Conservation (phyloP, 2,888 invertebrate genomes). For the Eilema depressum region DNA sequence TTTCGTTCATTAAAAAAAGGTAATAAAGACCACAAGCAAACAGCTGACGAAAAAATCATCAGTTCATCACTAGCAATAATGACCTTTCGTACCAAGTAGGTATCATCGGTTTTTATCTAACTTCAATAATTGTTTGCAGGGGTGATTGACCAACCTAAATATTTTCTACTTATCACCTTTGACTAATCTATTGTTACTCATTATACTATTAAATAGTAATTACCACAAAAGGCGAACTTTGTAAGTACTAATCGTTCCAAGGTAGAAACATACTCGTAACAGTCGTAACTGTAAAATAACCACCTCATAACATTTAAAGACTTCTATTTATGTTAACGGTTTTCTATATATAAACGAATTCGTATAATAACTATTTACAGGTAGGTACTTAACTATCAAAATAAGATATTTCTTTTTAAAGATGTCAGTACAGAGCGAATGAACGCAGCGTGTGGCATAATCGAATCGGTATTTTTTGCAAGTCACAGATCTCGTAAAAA, state of each 20-base stretch:
- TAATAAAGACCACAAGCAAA: not conserved
- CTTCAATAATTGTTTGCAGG: not conserved
- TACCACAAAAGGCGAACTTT: constrained; percentile 13
- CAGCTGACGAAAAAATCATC: not conserved
- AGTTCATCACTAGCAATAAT: no score
- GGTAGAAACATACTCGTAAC: not conserved
- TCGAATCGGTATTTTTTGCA: not conserved
- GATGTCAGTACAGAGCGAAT: not conserved
- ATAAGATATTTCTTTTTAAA: not conserved
- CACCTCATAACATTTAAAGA: not conserved
- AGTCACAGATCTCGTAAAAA: not conserved
- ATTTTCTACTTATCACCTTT: constrained; percentile 7
- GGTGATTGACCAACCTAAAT: constrained; percentile 20
- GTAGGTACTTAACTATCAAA: not conserved
- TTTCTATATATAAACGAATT: not conserved
- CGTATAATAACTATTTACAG: no score
- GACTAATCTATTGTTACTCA: constrained; percentile 16
- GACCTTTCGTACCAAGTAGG: no score
- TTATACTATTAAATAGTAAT: constrained; percentile 20
- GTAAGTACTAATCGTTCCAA: not conserved
- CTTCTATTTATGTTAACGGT: not conserved
- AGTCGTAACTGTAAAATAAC: not conserved
- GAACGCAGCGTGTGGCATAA: not conserved
- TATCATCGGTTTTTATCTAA: no score
- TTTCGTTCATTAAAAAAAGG: not conserved